Conservation (phyloP, 2,888 invertebrate genomes). For the Lasioglossum pauxillum region DNA sequence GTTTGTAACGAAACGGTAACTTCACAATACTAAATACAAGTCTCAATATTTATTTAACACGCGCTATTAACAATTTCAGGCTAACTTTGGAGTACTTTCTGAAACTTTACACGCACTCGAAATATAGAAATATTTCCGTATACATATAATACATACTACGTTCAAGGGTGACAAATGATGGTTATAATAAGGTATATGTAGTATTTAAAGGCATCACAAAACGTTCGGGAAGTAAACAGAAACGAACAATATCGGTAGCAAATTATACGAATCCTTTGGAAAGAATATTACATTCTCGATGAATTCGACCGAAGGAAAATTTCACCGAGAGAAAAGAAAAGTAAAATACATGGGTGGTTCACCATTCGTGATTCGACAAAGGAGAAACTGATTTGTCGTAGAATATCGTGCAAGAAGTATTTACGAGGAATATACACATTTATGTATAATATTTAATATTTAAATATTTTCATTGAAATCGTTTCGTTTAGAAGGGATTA, state of each 20-base stretch:
- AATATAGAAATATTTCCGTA: conserved; percentile 23
- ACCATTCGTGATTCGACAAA: not conserved
- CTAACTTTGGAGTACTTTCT: conserved; percentile 18
- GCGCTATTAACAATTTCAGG: conserved; percentile 19
- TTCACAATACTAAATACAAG: conserved; percentile 31
- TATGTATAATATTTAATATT: not conserved
- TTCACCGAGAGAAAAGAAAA: not conserved
- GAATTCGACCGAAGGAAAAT: no score
- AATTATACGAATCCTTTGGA: not conserved
- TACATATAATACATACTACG: conserved; percentile 2
- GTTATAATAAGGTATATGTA: not conserved
- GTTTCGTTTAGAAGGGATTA: conserved; percentile 14
- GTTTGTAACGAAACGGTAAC: conserved; percentile 24
- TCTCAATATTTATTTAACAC: conserved; percentile 22
- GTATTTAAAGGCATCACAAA: not conserved
- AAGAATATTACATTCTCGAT: not conserved
- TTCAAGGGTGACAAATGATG: not conserved
- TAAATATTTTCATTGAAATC: conserved; percentile 17
- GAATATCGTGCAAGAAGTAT: conserved; percentile 1
- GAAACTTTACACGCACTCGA: conserved; percentile 20
- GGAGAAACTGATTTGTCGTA: not conserved
- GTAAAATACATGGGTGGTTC: not conserved
- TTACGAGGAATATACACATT: conserved; percentile 21
- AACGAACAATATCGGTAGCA: not conserved
- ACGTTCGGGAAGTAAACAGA: not conserved